These are phyloP conservation scores for Drosophila baimaii DNA, from an alignment of 1,140 invertebrate genomes.

Conservation along the genomic window DNA sequence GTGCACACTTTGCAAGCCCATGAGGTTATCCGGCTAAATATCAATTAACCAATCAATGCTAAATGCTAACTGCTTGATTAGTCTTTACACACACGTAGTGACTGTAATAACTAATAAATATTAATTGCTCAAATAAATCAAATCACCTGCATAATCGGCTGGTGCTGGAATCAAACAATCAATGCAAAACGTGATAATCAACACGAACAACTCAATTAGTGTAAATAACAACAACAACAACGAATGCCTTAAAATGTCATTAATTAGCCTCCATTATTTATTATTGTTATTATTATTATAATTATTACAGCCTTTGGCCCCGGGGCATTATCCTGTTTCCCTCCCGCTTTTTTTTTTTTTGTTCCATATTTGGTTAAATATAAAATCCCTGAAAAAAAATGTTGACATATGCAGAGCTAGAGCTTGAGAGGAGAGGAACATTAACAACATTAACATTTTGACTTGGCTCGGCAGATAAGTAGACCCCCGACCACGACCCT, in stretches of 20 bases:
- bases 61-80: conserved; percentile 1
- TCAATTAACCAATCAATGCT: conserved; percentile 1
- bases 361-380: neutral
- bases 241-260: conserved; percentile 28
- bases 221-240: too few relatives aligned
- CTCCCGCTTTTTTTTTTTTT: too few relatives aligned
- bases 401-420: conserved; percentile 57
- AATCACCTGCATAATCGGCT: conserved; percentile 3
- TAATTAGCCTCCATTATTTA: conserved; percentile 25
- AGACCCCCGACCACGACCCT: neutral
- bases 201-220: conserved; percentile 40
- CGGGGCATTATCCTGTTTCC: conserved; percentile 10
- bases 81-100: conserved; percentile 9
- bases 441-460: conserved; percentile 54
- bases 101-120: conserved; percentile 14
- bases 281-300: neutral
- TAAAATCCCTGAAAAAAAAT: conserved; percentile 47
- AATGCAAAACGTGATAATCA: conserved; percentile 17
- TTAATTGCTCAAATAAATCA: conserved; percentile 23
- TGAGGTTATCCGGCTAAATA: neutral
- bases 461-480: conserved; percentile 28
- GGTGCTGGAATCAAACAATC: conserved; percentile 8
- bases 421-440: conserved; percentile 29
- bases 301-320: neutral
- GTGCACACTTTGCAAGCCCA: neutral